Percentiles rank a stretch among this genome's conserved stretches.
These are phyloP conservation scores for Apistogramma diplotaenia DNA, from an alignment of 2,113 vertebrate species.

Conservation along the genomic window DNA sequence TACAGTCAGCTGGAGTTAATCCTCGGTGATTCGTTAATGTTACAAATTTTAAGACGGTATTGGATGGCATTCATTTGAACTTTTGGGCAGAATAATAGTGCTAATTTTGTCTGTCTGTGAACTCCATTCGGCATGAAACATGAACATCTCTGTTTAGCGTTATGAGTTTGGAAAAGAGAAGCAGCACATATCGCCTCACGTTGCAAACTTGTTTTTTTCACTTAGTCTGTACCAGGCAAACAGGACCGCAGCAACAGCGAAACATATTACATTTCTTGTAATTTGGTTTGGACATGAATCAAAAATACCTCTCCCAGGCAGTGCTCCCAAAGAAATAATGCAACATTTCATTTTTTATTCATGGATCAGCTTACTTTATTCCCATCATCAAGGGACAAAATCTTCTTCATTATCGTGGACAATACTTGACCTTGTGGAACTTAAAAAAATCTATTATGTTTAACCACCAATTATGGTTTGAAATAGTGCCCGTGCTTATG, in stretches of 20 bases:
- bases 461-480: slow-evolving; percentile 50
- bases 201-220: slow-evolving; percentile 24
- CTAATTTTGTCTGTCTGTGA: neutral
- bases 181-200: neutral
- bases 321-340: slow-evolving; percentile 17
- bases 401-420: slow-evolving; percentile 17
- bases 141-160: neutral
- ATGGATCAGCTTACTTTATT: slow-evolving; percentile 32
- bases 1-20: neutral
- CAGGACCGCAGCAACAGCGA: slow-evolving; percentile 15
- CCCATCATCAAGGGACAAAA: slow-evolving; percentile 24
- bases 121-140: neutral
- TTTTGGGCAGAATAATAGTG: neutral
- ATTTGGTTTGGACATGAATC: slow-evolving; percentile 5
- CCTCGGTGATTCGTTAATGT: neutral
- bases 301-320: neutral
- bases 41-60: neutral
- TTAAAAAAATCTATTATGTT: slow-evolving; percentile 42
- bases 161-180: neutral
- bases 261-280: slow-evolving; percentile 38
- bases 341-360: slow-evolving; percentile 47
- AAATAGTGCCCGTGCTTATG: slow-evolving; percentile 34
- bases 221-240: slow-evolving; percentile 34
- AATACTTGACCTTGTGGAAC: slow-evolving; percentile 57
- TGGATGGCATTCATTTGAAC: neutral